Evolutionary conservation across 53 echinoderm and acorn worm genomes (phyloP).

Genomic region (Astropecten irregularis): DNA sequence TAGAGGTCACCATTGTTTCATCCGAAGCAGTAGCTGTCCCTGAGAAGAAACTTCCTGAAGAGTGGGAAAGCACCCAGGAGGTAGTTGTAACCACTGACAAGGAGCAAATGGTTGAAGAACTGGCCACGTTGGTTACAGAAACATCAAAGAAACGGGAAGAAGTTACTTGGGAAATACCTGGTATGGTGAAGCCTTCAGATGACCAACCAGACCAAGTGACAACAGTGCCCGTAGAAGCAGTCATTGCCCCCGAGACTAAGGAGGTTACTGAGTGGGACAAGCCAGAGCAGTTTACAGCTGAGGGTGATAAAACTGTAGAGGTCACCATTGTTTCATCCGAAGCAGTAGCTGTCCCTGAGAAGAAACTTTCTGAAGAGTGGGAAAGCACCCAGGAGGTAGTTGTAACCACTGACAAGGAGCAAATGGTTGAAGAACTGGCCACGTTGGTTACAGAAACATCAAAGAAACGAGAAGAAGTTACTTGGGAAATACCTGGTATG

Average conservation of each 20-base stretch:
- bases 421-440: slow-evolving; percentile 46
- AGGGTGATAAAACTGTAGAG: neutral
- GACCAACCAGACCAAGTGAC: slow-evolving; percentile 29
- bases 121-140: slow-evolving; percentile 13
- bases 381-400: slow-evolving; percentile 35
- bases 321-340: slow-evolving; percentile 21
- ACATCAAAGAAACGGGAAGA: slow-evolving; percentile 16
- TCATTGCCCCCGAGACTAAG: slow-evolving; percentile 24
- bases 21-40: slow-evolving; percentile 46
- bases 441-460: slow-evolving; percentile 25
- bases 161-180: slow-evolving; percentile 21
- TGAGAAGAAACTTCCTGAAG: slow-evolving; percentile 42
- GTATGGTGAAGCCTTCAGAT: slow-evolving; percentile 18
- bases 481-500: slow-evolving; percentile 43
- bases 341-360: slow-evolving; percentile 54
- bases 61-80: slow-evolving; percentile 38
- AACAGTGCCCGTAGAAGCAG: slow-evolving; percentile 32
- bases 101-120: slow-evolving; percentile 41
- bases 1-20: neutral
- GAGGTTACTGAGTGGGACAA: slow-evolving; percentile 19
- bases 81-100: slow-evolving; percentile 11
- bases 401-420: slow-evolving; percentile 12
- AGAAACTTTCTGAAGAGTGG: slow-evolving; percentile 39
- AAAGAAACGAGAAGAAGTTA: slow-evolving; percentile 30
- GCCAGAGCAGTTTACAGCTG: slow-evolving; percentile 7